These are phyloP conservation scores for Petroica traversi DNA, from an alignment of 2,113 vertebrate genomes.

Conservation along the genomic window DNA sequence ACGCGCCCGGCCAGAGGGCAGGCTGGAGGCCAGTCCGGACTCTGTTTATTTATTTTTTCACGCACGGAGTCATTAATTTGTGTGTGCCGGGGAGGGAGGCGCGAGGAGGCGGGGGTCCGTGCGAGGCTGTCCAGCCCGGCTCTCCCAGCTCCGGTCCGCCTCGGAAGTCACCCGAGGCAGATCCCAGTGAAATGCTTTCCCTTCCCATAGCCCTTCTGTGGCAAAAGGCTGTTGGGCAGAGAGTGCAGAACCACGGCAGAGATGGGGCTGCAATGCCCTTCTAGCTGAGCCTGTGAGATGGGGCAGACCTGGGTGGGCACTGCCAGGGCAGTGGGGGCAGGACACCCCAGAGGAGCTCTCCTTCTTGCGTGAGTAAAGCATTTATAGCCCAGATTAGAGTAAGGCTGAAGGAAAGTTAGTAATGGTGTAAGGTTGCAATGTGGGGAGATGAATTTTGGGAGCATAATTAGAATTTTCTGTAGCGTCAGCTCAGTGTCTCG, in stretches of 20 bases:
- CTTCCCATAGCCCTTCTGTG: not conserved
- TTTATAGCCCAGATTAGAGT: not conserved
- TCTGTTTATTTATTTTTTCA: constrained; percentile 8
- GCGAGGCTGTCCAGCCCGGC: not conserved
- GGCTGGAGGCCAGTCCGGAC: not conserved
- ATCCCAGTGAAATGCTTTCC: not conserved
- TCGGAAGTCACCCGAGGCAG: not conserved
- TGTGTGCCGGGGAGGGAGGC: not conserved
- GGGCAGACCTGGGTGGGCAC: not conserved
- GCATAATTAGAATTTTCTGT: constrained; percentile 5
- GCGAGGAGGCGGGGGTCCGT: not conserved
- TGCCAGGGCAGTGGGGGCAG: rapidly evolving
- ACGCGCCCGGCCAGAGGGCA: not conserved
- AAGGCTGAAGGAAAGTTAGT: not conserved
- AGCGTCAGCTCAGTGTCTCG: not conserved
- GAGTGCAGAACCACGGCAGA: not conserved
- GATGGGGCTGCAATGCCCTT: not conserved
- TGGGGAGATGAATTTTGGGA: not conserved
- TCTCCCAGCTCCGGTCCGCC: not conserved
- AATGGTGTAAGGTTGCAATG: not conserved
- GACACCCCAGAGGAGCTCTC: not conserved
- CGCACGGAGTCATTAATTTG: not conserved
- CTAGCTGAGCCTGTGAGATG: rapidly evolving
- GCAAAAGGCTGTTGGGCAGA: not conserved
- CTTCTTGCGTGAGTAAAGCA: not conserved